These are phyloP conservation scores for Leptodactylus fallax DNA, from an alignment of 2,797 vertebrate genomes.

Conservation along the genomic window DNA sequence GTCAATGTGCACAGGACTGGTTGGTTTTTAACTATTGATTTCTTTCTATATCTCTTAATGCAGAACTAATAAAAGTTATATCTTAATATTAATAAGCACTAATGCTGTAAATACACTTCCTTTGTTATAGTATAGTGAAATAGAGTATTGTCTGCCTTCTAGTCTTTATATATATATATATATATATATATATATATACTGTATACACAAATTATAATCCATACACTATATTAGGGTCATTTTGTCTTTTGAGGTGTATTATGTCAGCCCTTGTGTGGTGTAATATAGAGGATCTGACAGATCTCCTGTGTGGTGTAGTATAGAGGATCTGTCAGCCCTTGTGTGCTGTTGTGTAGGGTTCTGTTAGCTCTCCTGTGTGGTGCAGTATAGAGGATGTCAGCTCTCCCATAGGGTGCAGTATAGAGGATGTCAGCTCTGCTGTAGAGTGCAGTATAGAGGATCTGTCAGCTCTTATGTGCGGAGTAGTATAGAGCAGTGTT, in stretches of 20 bases:
- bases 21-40: too few relatives aligned
- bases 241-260: not conserved
- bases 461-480: not conserved
- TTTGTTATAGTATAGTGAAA: not conserved
- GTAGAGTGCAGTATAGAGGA: not conserved
- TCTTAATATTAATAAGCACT: too few relatives aligned
- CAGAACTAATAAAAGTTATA: too few relatives aligned
- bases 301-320: not conserved
- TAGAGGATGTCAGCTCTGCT: not conserved
- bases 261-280: not conserved
- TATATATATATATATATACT: too few relatives aligned
- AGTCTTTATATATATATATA: too few relatives aligned
- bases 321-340: too few relatives aligned
- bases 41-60: too few relatives aligned
- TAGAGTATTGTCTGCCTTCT: not conserved
- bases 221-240: too few relatives aligned
- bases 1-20: too few relatives aligned
- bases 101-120: too few relatives aligned
- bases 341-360: not conserved
- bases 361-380: not conserved
- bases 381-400: not conserved
- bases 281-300: not conserved
- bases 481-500: not conserved
- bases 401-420: not conserved
- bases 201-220: too few relatives aligned